Evolutionary conservation across 2,113 vertebrate species (phyloP), one percentile per base, ranked within the genome.

Genomic region (Illadopsis cleaveri): DNA sequence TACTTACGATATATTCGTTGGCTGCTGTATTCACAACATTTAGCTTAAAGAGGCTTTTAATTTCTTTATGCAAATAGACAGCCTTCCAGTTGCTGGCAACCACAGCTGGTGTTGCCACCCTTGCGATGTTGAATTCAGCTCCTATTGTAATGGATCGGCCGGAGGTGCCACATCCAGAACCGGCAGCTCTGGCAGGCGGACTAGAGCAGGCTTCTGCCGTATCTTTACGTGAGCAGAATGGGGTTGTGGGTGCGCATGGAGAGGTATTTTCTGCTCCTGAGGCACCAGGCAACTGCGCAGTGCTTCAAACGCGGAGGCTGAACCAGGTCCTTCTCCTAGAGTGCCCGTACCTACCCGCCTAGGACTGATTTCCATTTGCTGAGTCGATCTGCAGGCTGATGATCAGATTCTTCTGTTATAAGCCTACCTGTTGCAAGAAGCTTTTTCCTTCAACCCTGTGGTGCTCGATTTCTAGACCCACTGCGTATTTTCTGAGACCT

Each of bases 171-270:
- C 76, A 69, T 89, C 77, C 16, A 6, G 62, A 85, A 79, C 56
- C 3, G 35, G 44, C 53, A 11, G 62, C 80, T 89, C 73, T 47
- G 93, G 64, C 50, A 7, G 79, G 82, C 2, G 30, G 82, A 42
- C 73, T 68, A 56, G 80, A 70, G 81, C 81, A 57, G 84, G 84
- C 73, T 82, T n/a, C 73, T 93, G 91, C 86, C 12, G 37, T 91
- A 65, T 84, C 75, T 69, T 76, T 91, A 91, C 50, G 84, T 94
- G 93, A 96, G 91, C 89, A 80, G 95, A 89, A 96, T 89, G 12
- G 75, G 87, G 93, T 35, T 91, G 69, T 64, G 92, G 84, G 92
- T 76, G 82, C 35, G 65, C 89, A 53, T 24, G 91, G 69, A 85
- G 42, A 79, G 86, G 91, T 93, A 21, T 84, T 65, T 73, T 79